These are phyloP conservation scores for Silurus aristotelis DNA, from an alignment of 2,797 vertebrate species.

Conservation along the genomic window DNA sequence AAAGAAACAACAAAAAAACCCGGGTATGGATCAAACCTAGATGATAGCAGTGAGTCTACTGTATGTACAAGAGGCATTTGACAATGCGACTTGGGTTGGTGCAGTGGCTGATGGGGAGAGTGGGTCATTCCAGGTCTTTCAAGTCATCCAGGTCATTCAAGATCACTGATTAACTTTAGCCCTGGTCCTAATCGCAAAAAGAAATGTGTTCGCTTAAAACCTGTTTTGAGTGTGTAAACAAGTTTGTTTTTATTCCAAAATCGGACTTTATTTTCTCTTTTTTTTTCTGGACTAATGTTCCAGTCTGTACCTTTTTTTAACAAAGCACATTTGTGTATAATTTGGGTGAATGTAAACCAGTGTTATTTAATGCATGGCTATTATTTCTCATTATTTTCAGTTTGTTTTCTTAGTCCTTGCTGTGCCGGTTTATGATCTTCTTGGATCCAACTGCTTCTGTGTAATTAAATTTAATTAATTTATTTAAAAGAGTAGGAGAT, in stretches of 20 bases:
- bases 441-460: slow-evolving; percentile 35
- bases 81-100: too few species aligned
- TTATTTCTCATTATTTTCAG: slow-evolving; percentile 34
- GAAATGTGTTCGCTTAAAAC: background rate
- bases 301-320: background rate
- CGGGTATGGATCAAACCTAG: too few species aligned
- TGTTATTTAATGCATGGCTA: slow-evolving; percentile 27
- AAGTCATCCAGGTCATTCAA: background rate
- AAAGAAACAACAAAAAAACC: too few species aligned
- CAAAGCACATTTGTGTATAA: slow-evolving; percentile 3
- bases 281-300: background rate
- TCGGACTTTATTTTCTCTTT: background rate
- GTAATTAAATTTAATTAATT: slow-evolving; percentile 43
- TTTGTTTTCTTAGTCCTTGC: slow-evolving; percentile 19
- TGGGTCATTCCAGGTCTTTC: too few species aligned
- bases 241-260: background rate
- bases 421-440: slow-evolving; percentile 24
- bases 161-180: background rate
- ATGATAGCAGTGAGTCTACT: too few species aligned
- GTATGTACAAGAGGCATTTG: too few species aligned
- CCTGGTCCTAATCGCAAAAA: background rate
- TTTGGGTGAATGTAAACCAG: background rate
- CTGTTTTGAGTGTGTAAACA: background rate
- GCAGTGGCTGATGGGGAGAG: too few species aligned
- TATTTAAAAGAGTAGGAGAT: slow-evolving; percentile 47